Conservation (phyloP, 2,113 vertebrate species). For the Ceratotherium simum region DNA sequence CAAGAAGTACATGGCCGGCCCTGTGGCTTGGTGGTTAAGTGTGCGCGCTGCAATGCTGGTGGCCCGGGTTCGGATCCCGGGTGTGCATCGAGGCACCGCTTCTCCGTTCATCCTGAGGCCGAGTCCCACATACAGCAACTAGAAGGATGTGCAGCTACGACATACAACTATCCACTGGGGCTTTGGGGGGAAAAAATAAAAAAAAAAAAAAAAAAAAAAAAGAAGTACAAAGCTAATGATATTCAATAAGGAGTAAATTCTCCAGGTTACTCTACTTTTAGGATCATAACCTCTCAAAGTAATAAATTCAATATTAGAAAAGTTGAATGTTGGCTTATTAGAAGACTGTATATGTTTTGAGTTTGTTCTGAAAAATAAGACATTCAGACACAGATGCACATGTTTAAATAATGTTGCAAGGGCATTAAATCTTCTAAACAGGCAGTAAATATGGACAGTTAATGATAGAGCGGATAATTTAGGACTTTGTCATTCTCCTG, state of each 20-base stretch:
- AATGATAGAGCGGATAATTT: not conserved
- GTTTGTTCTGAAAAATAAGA: not conserved
- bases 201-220: too few species aligned
- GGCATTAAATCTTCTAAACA: not conserved
- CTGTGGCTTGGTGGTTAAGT: too few species aligned
- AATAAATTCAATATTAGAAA: not conserved
- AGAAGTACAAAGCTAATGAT: not conserved
- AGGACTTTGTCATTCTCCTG: not conserved
- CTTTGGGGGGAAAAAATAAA: too few species aligned
- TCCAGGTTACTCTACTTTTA: not conserved
- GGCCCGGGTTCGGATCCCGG: too few species aligned
- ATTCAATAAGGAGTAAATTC: not conserved
- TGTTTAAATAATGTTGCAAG: not conserved
- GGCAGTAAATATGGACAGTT: not conserved
- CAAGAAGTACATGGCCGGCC: not conserved
- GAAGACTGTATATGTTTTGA: not conserved
- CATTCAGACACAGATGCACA: not conserved
- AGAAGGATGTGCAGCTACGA: too few species aligned
- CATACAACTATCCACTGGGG: too few species aligned
- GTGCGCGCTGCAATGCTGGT: too few species aligned
- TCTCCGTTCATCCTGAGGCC: too few species aligned
- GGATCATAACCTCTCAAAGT: not conserved
- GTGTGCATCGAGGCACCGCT: too few species aligned
- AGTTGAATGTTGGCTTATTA: not conserved
- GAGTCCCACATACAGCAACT: too few species aligned